Evolutionary conservation across 1,140 invertebrate genomes (phyloP), one percentile per base, ranked within the genome.

Genomic region (Achroia grisella): DNA sequence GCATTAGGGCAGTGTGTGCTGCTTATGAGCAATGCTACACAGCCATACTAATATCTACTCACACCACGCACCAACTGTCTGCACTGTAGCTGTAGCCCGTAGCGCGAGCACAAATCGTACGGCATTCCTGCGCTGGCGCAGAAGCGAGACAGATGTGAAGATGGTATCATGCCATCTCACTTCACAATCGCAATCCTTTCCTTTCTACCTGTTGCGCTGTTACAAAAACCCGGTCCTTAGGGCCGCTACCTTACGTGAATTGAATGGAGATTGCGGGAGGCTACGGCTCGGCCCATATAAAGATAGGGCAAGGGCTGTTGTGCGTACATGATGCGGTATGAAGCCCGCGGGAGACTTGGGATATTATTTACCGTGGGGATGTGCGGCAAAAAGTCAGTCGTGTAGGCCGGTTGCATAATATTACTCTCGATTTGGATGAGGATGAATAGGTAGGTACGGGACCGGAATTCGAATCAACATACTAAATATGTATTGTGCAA

Each of bases 1-100:
- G 71, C 80, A 84, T 85, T 85, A 85, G 78, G 78, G 78, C 81
- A 85, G 71, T 80, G 74, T 81, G 75, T 81, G 78, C 76, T 70
- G 71, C 62, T 67, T 71, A 66, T 71, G 60, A 63, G 60, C 51
- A 52, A 51, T 57, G 56, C 56, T 61, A 65, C 73, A 76, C 62
- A 52, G 17, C 17, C 17, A 23, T 23, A 23, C 17, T 23, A 23
- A 23, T 59, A 65, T 42, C 33, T 67, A 69, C 55, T 54, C 56
- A 72, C 54, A 63, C 64, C 41, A 58, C 56, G 48, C 56, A 45
- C 44, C 47, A 23, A 23, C 17, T 23, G 73, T 70, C 69, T 71
- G 70, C 69, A 70, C 56, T 56, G 65, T 67, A 67, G 4, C 5
- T 29, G 10, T 31, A 3, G 9, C 9, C 9, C 9, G 17, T 17